Conservation (phyloP, 1,140 invertebrate genomes). For the Paracyclopina nana region DNA sequence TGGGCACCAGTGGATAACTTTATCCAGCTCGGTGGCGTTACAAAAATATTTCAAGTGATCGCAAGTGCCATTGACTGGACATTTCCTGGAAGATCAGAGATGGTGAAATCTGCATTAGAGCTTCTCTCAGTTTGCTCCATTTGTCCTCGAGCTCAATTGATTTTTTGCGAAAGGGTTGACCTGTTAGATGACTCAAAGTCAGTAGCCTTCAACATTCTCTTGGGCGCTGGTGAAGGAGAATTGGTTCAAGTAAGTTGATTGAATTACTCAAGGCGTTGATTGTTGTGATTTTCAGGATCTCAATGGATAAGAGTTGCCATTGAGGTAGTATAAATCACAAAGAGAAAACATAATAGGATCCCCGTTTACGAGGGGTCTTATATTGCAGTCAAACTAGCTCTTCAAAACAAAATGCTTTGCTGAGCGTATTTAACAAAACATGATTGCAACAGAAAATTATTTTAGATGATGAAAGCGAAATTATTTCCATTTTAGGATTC, state of each 20-base stretch:
- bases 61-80: slow-evolving; percentile 26
- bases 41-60: slow-evolving; percentile 60
- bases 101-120: slow-evolving; percentile 67
- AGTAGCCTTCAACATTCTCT: slow-evolving; percentile 42
- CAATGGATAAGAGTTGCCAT: too few relatives aligned
- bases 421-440: too few relatives aligned
- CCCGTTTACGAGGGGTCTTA: too few relatives aligned
- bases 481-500: slow-evolving; percentile 31
- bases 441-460: too few relatives aligned
- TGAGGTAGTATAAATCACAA: too few relatives aligned
- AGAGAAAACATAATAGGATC: too few relatives aligned
- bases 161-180: slow-evolving; percentile 47
- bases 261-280: too few relatives aligned
- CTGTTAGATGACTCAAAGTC: slow-evolving; percentile 34
- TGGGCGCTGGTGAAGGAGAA: slow-evolving; percentile 71
- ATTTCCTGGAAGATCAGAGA: slow-evolving; percentile 46
- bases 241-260: slow-evolving; percentile 36
- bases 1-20: slow-evolving; percentile 76
- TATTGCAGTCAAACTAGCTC: too few relatives aligned
- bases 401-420: too few relatives aligned
- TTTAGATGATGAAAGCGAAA: background rate
- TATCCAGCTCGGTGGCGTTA: slow-evolving; percentile 57
- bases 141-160: slow-evolving; percentile 67
- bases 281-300: too few relatives aligned
- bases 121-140: slow-evolving; percentile 72